Percentiles rank a stretch among this genome's conserved stretches.
Conservation (phyloP, 2,888 invertebrate genomes). For the Orchesella flavescens region DNA sequence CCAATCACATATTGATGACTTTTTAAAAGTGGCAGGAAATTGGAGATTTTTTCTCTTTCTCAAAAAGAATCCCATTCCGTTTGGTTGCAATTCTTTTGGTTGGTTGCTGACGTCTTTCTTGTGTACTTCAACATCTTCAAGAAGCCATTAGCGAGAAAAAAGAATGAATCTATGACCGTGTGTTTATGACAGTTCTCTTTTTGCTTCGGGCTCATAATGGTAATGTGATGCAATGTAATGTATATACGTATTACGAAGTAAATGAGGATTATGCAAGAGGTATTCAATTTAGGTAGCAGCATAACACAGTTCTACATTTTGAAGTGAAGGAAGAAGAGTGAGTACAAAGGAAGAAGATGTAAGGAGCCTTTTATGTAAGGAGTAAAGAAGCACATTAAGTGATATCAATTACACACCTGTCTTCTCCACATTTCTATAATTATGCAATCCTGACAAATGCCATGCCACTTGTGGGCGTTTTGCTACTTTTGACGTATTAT, state of each 20-base stretch:
- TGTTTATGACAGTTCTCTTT: slow-evolving; percentile 20
- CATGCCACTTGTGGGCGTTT: neutral
- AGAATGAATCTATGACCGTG: slow-evolving; percentile 17
- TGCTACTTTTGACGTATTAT: no score
- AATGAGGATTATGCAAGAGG: no score
- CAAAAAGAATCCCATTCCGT: no score
- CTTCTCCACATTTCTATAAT: slow-evolving; percentile 7
- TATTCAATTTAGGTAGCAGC: no score
- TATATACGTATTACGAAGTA: no score
- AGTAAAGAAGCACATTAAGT: neutral
- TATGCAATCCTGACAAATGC: slow-evolving; percentile 10
- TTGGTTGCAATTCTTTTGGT: no score
- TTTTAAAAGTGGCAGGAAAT: slow-evolving; percentile 24
- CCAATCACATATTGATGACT: slow-evolving; percentile 23
- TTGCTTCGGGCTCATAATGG: neutral
- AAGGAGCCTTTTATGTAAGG: neutral
- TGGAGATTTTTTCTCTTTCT: neutral
- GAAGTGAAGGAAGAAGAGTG: neutral
- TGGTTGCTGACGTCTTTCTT: no score
- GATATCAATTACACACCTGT: slow-evolving; percentile 22
- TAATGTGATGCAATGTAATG: no score
- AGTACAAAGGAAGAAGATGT: no score
- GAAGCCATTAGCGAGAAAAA: slow-evolving; percentile 1
- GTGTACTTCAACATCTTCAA: neutral
- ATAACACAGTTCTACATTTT: neutral